Evolutionary conservation across 1,140 invertebrate genomes (phyloP).

Genomic region (Propsilocerus akamusi): DNA sequence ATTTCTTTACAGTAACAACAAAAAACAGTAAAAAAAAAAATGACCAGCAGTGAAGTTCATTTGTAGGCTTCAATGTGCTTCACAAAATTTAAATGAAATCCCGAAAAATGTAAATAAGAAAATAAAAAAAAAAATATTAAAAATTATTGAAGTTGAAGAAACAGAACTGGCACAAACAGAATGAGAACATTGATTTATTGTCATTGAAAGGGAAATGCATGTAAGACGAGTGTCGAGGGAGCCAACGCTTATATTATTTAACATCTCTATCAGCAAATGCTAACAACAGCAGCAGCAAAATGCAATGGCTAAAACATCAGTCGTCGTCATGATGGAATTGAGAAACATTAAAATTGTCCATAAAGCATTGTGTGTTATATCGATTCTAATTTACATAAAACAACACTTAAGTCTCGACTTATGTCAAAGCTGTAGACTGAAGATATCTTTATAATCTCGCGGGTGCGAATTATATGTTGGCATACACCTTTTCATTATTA

Average conservation of each 20-base stretch:
- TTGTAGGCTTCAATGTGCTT: too few species aligned
- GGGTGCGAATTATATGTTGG: too few species aligned
- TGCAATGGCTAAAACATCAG: too few species aligned
- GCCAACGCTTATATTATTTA: neutral
- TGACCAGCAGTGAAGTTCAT: neutral
- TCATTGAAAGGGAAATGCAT: neutral
- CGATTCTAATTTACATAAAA: slow-evolving; percentile 3
- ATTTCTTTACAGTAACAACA: too few species aligned
- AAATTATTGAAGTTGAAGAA: neutral
- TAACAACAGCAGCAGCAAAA: too few species aligned
- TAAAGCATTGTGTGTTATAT: neutral
- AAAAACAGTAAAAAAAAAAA: too few species aligned
- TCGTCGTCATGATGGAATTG: neutral
- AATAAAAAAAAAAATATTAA: neutral
- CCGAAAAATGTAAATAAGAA: neutral
- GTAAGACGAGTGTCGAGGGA: neutral
- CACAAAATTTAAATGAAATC: slow-evolving; percentile 1
- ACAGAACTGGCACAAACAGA: neutral
- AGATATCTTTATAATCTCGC: neutral
- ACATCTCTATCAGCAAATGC: slow-evolving; percentile 1
- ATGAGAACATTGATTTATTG: slow-evolving; percentile 1
- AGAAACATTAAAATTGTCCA: neutral
- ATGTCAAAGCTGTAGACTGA: neutral
- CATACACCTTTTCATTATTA: too few species aligned
- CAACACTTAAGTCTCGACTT: neutral